Percentiles rank a stretch among this genome's conserved stretches.
These are phyloP conservation scores for Andrena camellia DNA, from an alignment of 2,888 invertebrate species.

Conservation along the genomic window DNA sequence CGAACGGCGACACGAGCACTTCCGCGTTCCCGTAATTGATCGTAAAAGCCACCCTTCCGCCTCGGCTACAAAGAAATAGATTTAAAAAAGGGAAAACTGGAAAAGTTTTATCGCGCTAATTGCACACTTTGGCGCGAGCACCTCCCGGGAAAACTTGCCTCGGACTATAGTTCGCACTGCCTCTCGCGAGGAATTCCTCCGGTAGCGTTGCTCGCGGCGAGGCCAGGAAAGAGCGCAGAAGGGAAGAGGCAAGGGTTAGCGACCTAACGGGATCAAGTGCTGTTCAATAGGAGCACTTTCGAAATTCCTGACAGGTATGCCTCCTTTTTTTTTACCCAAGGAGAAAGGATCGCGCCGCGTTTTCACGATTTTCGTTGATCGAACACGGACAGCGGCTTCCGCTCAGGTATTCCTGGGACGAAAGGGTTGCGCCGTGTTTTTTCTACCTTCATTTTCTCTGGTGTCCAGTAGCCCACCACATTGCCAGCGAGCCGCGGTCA, in stretches of 20 bases:
- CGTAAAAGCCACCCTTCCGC: constrained; percentile 18
- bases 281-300: constrained; percentile 44
- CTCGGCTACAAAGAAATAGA: constrained; percentile 35
- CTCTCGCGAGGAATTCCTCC: constrained; percentile 48
- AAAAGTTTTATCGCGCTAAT: constrained; percentile 47
- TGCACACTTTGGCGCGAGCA: constrained; percentile 8
- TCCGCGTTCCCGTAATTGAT: constrained; percentile 16
- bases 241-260: constrained; percentile 48
- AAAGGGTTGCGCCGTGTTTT: constrained; percentile 71
- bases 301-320: constrained; percentile 55
- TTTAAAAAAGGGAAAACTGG: constrained; percentile 35
- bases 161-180: constrained; percentile 36
- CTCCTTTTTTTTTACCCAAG: not conserved
- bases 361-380: constrained; percentile 46
- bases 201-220: constrained; percentile 3
- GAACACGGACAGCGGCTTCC: not conserved
- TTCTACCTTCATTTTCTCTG: constrained; percentile 75
- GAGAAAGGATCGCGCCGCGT: constrained; percentile 39
- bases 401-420: constrained; percentile 51
- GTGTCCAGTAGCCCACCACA: constrained; percentile 75
- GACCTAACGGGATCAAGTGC: constrained; percentile 76
- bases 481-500: constrained; percentile 61
- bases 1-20: not conserved
- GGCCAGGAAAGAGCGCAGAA: not conserved
- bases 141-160: constrained; percentile 26